Evolutionary conservation across 2,888 invertebrate genomes (phyloP).

Genomic region (Prosapia bicincta): DNA sequence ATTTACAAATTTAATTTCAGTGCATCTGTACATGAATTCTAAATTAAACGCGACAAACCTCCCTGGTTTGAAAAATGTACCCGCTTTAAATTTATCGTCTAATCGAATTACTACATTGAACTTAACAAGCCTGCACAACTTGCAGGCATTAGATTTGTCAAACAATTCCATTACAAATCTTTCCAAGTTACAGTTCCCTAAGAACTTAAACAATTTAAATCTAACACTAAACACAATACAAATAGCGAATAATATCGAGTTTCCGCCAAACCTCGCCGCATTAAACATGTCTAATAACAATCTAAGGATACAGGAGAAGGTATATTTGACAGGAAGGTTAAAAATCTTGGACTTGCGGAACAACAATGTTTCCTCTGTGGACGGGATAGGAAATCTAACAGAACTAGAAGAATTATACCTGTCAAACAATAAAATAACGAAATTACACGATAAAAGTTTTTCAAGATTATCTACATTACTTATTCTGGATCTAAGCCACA

Average conservation of each 20-base stretch:
- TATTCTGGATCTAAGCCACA: constrained; percentile 43
- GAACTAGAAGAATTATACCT: constrained; percentile 40
- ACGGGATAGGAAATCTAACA: constrained; percentile 29
- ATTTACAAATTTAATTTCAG: background rate
- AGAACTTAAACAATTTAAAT: background rate
- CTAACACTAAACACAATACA: constrained; percentile 13
- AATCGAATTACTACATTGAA: background rate
- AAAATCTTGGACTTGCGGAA: constrained; percentile 30
- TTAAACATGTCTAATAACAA: constrained; percentile 21
- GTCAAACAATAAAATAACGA: constrained; percentile 38
- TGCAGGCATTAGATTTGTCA: background rate
- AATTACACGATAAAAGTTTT: constrained; percentile 33
- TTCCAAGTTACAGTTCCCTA: background rate
- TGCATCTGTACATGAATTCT: background rate
- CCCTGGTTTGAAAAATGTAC: background rate
- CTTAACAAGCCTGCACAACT: background rate
- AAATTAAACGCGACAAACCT: background rate
- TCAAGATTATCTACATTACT: constrained; percentile 33
- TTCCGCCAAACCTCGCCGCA: constrained; percentile 5
- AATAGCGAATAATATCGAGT: background rate
- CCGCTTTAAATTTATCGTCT: background rate
- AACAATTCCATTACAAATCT: background rate
- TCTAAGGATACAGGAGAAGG: constrained; percentile 8
- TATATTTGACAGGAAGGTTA: constrained; percentile 22
- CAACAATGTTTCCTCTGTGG: constrained; percentile 29